Conservation (phyloP, 2,113 vertebrate species). For the Propithecus coquereli region DNA sequence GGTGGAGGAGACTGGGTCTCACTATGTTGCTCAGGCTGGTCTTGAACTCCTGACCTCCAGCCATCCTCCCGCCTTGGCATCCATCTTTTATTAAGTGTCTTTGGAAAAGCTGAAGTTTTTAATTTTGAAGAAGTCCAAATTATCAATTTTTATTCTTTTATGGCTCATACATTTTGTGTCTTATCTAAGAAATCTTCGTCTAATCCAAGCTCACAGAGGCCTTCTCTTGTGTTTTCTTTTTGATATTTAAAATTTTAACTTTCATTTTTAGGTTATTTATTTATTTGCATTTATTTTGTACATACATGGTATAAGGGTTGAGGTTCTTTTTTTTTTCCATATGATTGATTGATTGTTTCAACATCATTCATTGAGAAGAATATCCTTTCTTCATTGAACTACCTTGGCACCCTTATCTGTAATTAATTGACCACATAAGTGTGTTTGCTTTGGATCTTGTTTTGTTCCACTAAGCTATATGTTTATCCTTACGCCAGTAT, state of each 20-base stretch:
- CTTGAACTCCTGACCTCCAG: too few relatives aligned
- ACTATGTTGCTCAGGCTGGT: too few relatives aligned
- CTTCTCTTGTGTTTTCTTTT: not conserved
- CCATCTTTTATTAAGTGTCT: not conserved
- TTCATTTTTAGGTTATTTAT: constrained; percentile 4
- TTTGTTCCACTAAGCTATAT: not conserved
- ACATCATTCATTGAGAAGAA: not conserved
- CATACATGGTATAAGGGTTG: not conserved
- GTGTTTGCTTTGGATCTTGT: not conserved
- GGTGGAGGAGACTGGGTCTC: too few relatives aligned
- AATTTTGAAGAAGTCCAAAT: not conserved
- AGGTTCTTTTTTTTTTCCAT: not conserved
- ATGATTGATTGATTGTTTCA: not conserved
- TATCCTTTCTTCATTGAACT: constrained; percentile 16
- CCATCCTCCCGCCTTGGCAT: too few relatives aligned
- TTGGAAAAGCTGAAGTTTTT: constrained; percentile 13
- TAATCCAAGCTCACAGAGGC: not conserved
- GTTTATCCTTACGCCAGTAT: not conserved
- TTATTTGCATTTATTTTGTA: not conserved
- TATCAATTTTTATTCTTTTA: not conserved
- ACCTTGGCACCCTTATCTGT: not conserved
- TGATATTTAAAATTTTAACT: not conserved
- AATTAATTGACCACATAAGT: not conserved
- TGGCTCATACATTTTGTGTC: not conserved
- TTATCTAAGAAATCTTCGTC: not conserved